Evolutionary conservation across 2,888 invertebrate species (phyloP).

Genomic region (Drosophila atripex): DNA sequence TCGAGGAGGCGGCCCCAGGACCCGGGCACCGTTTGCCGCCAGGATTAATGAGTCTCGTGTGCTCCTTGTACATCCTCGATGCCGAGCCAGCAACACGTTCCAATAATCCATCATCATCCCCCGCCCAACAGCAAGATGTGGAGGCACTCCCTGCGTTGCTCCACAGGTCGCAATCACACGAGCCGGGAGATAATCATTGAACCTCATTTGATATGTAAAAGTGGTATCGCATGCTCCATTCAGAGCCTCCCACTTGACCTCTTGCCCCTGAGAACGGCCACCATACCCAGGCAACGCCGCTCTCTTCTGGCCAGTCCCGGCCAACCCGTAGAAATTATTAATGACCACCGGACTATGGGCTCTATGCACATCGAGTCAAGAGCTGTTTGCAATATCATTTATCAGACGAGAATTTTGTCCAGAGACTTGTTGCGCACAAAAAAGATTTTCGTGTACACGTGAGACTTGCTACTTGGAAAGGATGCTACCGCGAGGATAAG

Average conservation of each 20-base stretch:
- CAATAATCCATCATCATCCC: constrained; percentile 77
- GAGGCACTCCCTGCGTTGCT: constrained; percentile 16
- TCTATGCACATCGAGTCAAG: constrained; percentile 73
- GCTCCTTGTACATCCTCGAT: constrained; percentile 61
- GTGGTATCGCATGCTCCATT: constrained; percentile 1
- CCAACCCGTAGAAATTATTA: constrained; percentile 72
- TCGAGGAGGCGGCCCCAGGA: constrained; percentile 55
- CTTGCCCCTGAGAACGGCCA: constrained; percentile 11
- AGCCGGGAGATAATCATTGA: constrained; percentile 26
- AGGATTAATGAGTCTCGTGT: constrained; percentile 82
- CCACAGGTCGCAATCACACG: constrained; percentile 44
- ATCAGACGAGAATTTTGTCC: constrained; percentile 77
- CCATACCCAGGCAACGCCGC: constrained; percentile 1
- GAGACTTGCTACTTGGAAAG: constrained; percentile 57
- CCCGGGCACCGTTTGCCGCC: constrained; percentile 56
- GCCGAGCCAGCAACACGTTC: constrained; percentile 75
- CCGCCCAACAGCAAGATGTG: constrained; percentile 62
- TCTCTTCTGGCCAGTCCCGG: not conserved
- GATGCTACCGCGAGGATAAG: constrained; percentile 54
- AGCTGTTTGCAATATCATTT: constrained; percentile 78
- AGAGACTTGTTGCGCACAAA: constrained; percentile 82
- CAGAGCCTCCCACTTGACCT: not conserved
- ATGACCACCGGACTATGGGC: constrained; percentile 62
- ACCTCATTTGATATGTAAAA: constrained; percentile 6
- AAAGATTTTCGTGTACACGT: constrained; percentile 82